phyloP scores from a whole-genome alignment of 2,797 vertebrate genomes.

The Threskiornis aethiopicus region DNA sequence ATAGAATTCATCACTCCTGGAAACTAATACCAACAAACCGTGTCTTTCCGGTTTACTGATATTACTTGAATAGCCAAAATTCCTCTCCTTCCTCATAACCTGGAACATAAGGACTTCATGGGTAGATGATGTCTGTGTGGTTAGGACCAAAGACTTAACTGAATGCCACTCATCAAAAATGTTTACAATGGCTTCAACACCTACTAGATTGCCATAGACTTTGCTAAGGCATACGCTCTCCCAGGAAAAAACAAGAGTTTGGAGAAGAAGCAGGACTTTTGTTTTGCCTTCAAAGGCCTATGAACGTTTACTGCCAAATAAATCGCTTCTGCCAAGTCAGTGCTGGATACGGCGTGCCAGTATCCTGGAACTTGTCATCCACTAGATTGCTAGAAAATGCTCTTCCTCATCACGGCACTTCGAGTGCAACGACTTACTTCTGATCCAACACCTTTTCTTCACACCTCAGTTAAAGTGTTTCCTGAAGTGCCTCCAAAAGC shows the following conservation, averaged over 20 bases:
- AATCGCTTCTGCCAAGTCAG: not conserved
- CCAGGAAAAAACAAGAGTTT: not conserved
- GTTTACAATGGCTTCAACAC: not conserved
- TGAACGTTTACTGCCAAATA: not conserved
- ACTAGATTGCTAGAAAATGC: not conserved
- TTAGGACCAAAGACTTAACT: not conserved
- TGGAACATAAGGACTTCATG: not conserved
- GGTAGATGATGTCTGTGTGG: not conserved
- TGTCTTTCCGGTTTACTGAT: not conserved
- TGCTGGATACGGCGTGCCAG: not conserved
- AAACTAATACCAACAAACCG: not conserved
- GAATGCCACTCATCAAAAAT: not conserved
- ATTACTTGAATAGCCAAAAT: not conserved
- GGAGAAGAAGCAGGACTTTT: not conserved
- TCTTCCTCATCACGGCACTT: not conserved
- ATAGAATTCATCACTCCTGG: not conserved
- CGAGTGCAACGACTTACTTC: not conserved
- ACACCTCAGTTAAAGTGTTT: not conserved
- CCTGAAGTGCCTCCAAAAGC: not conserved
- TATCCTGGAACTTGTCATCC: not conserved
- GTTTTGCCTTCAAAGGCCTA: not conserved
- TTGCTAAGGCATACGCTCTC: not conserved
- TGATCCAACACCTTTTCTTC: not conserved
- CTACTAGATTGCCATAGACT: not conserved
- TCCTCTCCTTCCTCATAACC: not conserved